Base-by-base conservation (phyloP, 2,113 vertebrate species). In the Entelurus aequoreus region DNA sequence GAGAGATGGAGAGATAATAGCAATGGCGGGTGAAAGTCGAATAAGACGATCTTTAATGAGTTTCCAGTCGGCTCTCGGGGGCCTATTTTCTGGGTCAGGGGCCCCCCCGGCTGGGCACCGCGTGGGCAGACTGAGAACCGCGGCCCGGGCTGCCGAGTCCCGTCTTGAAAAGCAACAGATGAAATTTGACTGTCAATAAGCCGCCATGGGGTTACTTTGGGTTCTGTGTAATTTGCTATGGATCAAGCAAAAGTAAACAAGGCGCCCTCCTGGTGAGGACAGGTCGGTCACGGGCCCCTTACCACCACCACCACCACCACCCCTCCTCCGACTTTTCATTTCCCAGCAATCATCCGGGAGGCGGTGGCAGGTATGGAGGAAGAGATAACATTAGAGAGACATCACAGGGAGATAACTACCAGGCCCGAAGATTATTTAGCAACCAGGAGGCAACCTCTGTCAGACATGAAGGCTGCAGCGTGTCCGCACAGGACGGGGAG, bases 11-110 rank as follows among this genome's bases (percentile, higher is more conserved):
- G 70, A 80, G 84, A 88, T 86, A 84, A 82, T 76, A 71, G 80
- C 74, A 76, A 72, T 69, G 68, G 65, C 81, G 81, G 72, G 69
- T 78, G 81, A 81, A 77, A 72, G 81, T 82, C 77, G 76, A 75
- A 79, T 83, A 84, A 83, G 79, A 72, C 81, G 72, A 60, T 75
- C 80, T 81, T 76, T 82, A 87, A 86, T 84, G 82, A 88, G 82
- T 84, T 88, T 89, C 78, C 79, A 28, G 56, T 82, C 73, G 69
- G 71, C 75, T 85, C 63, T 78, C 66, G 66, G 76, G 28, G 79
- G 79, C 72, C 70, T 66, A 13, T 76, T 86, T 86, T 88, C 84
- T 90, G 84, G 83, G 87, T 88, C 88, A 89, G 73, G 77, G 85
- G 83, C 85, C 80, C 68, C 80, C 68, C 49, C 81, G 76, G 79